Evolutionary conservation across 2,888 invertebrate species (phyloP).

Genomic region (Cryptophagus acutangulus): DNA sequence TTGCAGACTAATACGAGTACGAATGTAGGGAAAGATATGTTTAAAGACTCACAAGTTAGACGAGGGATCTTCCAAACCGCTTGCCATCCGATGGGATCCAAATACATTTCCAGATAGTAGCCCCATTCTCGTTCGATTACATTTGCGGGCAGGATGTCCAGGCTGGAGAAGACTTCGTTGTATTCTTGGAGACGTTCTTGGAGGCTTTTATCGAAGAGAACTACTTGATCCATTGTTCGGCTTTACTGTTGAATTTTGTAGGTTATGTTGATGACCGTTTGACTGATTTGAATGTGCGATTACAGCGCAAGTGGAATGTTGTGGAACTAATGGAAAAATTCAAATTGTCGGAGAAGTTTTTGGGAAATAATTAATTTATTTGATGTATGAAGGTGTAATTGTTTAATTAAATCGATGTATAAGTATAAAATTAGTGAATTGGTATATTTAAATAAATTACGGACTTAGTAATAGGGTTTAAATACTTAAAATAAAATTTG

Average conservation of each 20-base stretch:
- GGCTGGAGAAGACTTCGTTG: conserved; percentile 50
- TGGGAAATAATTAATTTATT: too few relatives aligned
- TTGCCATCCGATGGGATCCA: conserved; percentile 66
- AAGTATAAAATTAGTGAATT: too few relatives aligned
- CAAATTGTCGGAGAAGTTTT: too few relatives aligned
- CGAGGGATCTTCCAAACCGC: conserved; percentile 67
- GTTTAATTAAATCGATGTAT: background rate
- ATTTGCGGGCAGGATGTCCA: conserved; percentile 48
- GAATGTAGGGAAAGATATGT: conserved; percentile 61
- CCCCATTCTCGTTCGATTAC: conserved; percentile 54
- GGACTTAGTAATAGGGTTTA: too few relatives aligned
- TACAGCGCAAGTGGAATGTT: too few relatives aligned
- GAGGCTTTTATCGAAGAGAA: conserved; percentile 55
- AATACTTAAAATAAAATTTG: too few relatives aligned
- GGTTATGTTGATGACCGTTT: too few relatives aligned
- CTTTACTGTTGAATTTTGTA: conserved; percentile 16
- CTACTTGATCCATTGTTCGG: conserved; percentile 54
- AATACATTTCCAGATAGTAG: conserved; percentile 53
- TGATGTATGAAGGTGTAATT: too few relatives aligned
- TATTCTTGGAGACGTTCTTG: conserved; percentile 54
- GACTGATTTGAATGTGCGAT: conserved; percentile 31
- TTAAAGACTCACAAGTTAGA: conserved; percentile 58
- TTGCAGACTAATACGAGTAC: conserved; percentile 57
- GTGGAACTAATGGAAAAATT: too few relatives aligned
- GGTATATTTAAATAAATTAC: too few relatives aligned